A percentile compares a stretch with the other conserved stretches of the same genome.
Evolutionary conservation across 2,797 vertebrate species (phyloP).

Genomic region (Cirrhinus mrigala): DNA sequence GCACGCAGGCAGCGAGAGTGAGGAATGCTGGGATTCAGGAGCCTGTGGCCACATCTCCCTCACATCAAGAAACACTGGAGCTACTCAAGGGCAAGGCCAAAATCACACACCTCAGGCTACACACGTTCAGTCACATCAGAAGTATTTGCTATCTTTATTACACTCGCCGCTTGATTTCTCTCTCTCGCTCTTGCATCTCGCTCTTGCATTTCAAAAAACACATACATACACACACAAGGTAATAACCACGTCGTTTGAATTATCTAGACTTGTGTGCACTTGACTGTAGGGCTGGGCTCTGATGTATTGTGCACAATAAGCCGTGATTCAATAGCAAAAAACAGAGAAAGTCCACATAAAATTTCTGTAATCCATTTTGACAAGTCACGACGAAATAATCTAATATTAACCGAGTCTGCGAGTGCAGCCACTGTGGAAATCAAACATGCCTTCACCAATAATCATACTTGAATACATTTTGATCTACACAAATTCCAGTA

Average conservation of each 20-base stretch:
- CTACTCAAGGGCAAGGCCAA: slow-evolving; percentile 32
- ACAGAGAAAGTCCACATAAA: background rate
- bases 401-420: background rate
- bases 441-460: background rate
- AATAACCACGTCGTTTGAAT: slow-evolving; percentile 23
- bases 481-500: background rate
- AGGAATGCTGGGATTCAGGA: slow-evolving; percentile 54
- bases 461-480: background rate
- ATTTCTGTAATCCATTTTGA: background rate
- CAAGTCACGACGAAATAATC: background rate
- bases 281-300: slow-evolving; percentile 47
- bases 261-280: slow-evolving; percentile 45
- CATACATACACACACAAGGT: background rate
- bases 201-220: background rate
- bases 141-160: slow-evolving; percentile 27
- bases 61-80: slow-evolving; percentile 2
- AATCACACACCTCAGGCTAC: slow-evolving; percentile 38
- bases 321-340: background rate
- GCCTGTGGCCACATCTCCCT: slow-evolving; percentile 7
- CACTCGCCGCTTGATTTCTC: background rate
- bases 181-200: background rate
- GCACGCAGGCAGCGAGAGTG: slow-evolving; percentile 44
- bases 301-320: background rate
- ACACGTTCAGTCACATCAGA: slow-evolving; percentile 21
- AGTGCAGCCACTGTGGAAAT: background rate